Conservation (phyloP, 2,797 vertebrate genomes). For the Sebastolobus altivelis region DNA sequence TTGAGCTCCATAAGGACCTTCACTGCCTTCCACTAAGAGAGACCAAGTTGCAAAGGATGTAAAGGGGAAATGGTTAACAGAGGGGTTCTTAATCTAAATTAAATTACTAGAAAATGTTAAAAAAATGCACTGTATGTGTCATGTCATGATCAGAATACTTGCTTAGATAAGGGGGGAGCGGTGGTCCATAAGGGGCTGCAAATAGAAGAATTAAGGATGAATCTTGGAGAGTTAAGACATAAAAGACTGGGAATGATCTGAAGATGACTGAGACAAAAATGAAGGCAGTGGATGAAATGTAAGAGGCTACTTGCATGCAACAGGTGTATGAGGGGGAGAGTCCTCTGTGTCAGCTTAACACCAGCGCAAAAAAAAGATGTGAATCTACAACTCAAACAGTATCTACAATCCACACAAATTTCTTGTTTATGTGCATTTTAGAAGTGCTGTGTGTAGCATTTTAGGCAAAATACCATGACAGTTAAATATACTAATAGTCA, state of each 20-base stretch:
- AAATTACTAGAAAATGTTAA: background rate
- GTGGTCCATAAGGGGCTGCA: conserved; percentile 77
- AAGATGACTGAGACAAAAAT: conserved; percentile 11
- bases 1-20: conserved; percentile 73
- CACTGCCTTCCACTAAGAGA: conserved; percentile 76
- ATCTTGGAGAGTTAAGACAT: conserved; percentile 21
- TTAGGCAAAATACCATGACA: background rate
- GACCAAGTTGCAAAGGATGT: conserved; percentile 50
- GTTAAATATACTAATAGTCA: background rate
- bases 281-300: conserved; percentile 40
- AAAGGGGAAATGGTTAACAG: conserved; percentile 41
- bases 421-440: conserved; percentile 28
- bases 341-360: conserved; percentile 82
- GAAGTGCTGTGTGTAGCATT: conserved; percentile 50
- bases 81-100: conserved; percentile 15
- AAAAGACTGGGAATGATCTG: conserved; percentile 8
- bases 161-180: conserved; percentile 69
- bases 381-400: conserved; percentile 48
- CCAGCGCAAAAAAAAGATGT: conserved; percentile 48
- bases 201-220: conserved; percentile 49
- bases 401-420: conserved; percentile 32
- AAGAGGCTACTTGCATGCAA: conserved; percentile 83
- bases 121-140: background rate
- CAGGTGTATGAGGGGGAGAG: conserved; percentile 73
- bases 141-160: conserved; percentile 75